A percentile compares a stretch with the other conserved stretches of the same genome.
These are phyloP conservation scores for Nothobranchius furzeri DNA, from an alignment of 2,113 vertebrate genomes.

Conservation along the genomic window DNA sequence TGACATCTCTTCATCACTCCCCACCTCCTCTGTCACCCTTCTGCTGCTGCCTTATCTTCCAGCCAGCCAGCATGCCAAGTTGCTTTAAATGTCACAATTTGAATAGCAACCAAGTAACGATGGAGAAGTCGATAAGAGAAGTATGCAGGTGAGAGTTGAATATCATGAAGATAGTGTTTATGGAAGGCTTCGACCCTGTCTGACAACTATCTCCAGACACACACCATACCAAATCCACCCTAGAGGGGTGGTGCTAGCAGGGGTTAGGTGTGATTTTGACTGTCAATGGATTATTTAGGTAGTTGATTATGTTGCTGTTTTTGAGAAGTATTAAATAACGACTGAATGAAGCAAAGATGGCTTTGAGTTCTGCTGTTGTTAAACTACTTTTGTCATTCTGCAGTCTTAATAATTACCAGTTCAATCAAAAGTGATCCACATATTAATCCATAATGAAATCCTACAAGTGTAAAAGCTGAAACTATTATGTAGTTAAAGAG, in stretches of 20 bases:
- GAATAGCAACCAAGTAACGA: constrained; percentile 72
- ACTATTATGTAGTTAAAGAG: constrained; percentile 20
- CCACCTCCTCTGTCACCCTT: constrained; percentile 8
- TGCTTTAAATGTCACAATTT: constrained; percentile 76
- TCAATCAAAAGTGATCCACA: constrained; percentile 4
- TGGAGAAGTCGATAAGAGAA: constrained; percentile 43
- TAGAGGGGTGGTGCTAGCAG: constrained; percentile 11
- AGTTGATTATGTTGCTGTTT: neutral
- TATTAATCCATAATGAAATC: constrained; percentile 13
- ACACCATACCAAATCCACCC: constrained; percentile 13
- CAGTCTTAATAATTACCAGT: neutral
- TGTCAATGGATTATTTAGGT: constrained; percentile 13
- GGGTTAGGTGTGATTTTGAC: constrained; percentile 4
- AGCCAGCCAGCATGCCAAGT: constrained; percentile 56
- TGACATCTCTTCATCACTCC: constrained; percentile 10
- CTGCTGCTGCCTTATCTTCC: constrained; percentile 52
- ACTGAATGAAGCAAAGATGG: neutral
- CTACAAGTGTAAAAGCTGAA: constrained; percentile 3
- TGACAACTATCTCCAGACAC: constrained; percentile 32
- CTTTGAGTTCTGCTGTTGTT: neutral
- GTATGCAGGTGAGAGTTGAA: constrained; percentile 45
- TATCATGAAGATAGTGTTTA: constrained; percentile 62
- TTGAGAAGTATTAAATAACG: constrained; percentile 15
- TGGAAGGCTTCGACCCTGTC: constrained; percentile 35
- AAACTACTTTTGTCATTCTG: neutral